Percentiles rank a stretch among this genome's conserved stretches.
These are phyloP conservation scores for Poeciliopsis turrubarensis DNA, from an alignment of 2,113 vertebrate genomes.

Conservation along the genomic window DNA sequence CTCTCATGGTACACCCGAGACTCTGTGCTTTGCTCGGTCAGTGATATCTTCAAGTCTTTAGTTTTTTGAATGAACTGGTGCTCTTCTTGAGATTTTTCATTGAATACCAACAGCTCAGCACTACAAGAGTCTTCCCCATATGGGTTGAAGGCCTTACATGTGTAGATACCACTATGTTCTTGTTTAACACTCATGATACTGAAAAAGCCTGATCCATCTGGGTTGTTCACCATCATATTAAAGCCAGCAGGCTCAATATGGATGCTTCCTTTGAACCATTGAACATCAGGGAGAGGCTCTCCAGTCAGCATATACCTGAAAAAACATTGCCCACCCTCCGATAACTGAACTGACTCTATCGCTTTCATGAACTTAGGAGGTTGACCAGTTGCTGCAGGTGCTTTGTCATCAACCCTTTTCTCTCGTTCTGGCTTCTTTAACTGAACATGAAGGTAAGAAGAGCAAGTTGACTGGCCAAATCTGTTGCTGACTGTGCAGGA, in stretches of 20 bases:
- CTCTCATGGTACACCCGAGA: slow-evolving; percentile 60
- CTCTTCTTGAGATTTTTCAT: slow-evolving; percentile 57
- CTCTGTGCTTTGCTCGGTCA: slow-evolving; percentile 64
- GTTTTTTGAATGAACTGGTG: slow-evolving; percentile 46
- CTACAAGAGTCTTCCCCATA: slow-evolving; percentile 81
- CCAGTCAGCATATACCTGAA: slow-evolving; percentile 84
- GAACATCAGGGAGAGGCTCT: slow-evolving; percentile 79
- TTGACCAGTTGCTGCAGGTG: slow-evolving; percentile 41
- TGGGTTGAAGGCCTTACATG: slow-evolving; percentile 81
- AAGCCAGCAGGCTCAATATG: slow-evolving; percentile 70
- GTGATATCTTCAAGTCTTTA: slow-evolving; percentile 64
- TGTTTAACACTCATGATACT: slow-evolving; percentile 73
- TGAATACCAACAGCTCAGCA: slow-evolving; percentile 81
- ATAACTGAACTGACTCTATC: slow-evolving; percentile 72
- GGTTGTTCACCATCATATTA: slow-evolving; percentile 73
- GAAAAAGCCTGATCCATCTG: slow-evolving; percentile 85
- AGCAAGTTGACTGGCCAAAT: slow-evolving; percentile 80
- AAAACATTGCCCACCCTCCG: slow-evolving; percentile 75
- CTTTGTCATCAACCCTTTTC: slow-evolving; percentile 12
- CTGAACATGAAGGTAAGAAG: slow-evolving; percentile 81
- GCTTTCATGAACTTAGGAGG: slow-evolving; percentile 81
- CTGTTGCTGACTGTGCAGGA: slow-evolving; percentile 83
- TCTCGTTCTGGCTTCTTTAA: slow-evolving; percentile 50
- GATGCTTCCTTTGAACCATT: slow-evolving; percentile 82
- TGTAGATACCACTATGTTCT: slow-evolving; percentile 83